Conservation (phyloP, 2,113 vertebrate species). For the Sisor rabdophorus region DNA sequence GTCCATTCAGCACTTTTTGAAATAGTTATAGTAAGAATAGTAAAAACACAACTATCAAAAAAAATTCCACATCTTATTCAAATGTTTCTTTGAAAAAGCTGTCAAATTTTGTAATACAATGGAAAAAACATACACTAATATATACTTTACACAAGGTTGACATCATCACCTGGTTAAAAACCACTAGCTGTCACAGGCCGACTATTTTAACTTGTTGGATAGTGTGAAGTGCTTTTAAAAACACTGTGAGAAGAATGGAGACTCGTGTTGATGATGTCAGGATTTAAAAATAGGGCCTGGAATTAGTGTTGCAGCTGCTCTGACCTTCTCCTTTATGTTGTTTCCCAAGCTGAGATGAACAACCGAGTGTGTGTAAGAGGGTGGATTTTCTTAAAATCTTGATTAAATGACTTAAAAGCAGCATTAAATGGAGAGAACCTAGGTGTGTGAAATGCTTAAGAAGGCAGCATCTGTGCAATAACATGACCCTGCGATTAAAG, state of each 20-base stretch:
- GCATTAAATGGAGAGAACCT: conserved; percentile 42
- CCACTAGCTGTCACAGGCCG: not conserved
- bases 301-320: conserved; percentile 28
- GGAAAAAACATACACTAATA: not conserved
- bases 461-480: conserved; percentile 55
- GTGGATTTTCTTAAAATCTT: conserved; percentile 28
- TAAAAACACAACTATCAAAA: not conserved
- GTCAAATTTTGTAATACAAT: not conserved
- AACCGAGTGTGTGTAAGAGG: not conserved
- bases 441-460: conserved; percentile 48
- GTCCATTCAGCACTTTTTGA: not conserved
- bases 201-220: conserved; percentile 23
- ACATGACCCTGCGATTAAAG: conserved; percentile 56
- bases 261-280: conserved; percentile 33
- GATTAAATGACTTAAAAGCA: conserved; percentile 32
- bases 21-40: not conserved
- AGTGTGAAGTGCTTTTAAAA: conserved; percentile 20
- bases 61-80: not conserved
- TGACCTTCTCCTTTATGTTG: conserved; percentile 47
- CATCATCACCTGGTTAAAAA: conserved; percentile 5
- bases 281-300: conserved; percentile 39
- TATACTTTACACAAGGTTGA: not conserved
- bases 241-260: conserved; percentile 5
- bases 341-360: conserved; percentile 24
- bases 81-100: not conserved